Evolutionary conservation across 2,888 invertebrate species (phyloP).

Genomic region (Apamea anceps): DNA sequence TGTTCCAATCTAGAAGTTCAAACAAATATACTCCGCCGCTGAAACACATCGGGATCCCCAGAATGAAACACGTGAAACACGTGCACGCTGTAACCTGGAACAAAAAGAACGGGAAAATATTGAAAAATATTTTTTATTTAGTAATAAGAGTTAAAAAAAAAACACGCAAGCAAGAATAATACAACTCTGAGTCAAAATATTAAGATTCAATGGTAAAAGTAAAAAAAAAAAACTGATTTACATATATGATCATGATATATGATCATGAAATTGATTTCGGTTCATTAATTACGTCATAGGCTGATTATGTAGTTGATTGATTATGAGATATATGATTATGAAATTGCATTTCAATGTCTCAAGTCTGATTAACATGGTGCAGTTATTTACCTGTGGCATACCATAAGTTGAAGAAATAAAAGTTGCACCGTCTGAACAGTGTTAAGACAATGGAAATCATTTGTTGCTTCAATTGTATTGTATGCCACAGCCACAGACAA

Average conservation of each 20-base stretch:
- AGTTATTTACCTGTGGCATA: too few relatives aligned
- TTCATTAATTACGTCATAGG: too few relatives aligned
- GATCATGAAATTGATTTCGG: too few relatives aligned
- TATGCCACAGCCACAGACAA: too few relatives aligned
- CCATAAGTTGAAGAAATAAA: background rate
- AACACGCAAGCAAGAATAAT: background rate
- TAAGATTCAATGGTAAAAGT: background rate
- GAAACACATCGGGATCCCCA: conserved; percentile 94
- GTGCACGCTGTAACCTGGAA: conserved; percentile 91
- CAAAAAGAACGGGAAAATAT: background rate
- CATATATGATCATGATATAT: too few relatives aligned
- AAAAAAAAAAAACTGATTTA: too few relatives aligned
- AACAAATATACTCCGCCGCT: conserved; percentile 94
- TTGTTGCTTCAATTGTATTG: too few relatives aligned
- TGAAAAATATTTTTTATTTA: too few relatives aligned
- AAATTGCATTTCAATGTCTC: background rate
- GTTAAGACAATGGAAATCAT: background rate
- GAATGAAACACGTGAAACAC: conserved; percentile 92
- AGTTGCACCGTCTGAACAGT: background rate
- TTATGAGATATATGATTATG: background rate
- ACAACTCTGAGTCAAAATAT: too few relatives aligned
- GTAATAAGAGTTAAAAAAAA: too few relatives aligned
- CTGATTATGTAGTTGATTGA: too few relatives aligned
- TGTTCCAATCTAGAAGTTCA: conserved; percentile 94
- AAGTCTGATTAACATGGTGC: too few relatives aligned